Base-by-base conservation (phyloP, 2,797 vertebrate genomes). In the Schizopygopsis pylzovi region DNA sequence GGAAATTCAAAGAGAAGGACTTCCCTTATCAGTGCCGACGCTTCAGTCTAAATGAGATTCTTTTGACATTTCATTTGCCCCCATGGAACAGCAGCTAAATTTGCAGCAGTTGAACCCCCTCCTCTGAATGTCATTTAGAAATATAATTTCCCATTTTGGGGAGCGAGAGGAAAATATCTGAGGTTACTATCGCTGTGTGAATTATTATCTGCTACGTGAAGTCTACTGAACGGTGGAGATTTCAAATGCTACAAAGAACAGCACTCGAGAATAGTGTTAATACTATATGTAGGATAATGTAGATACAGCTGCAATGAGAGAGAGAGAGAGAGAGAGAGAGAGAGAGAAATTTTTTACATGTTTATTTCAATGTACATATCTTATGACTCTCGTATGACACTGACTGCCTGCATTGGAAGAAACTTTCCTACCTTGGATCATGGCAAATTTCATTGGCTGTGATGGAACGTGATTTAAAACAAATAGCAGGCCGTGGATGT, bases 11-110 rank as follows among this genome's bases (percentile, higher is more conserved):
- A 88, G 67, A 86, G 85, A 92, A 93, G 87, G 91, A 67, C 87
- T 92, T 90, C 90, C 90, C 91, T 95, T 93, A 94, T 94, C 93
- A 93, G 93, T 91, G 87, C 87, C 91, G 91, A 90, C 89, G 89
- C 91, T 92, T 92, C 86, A 89, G 89, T 89, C 87, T 88, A 87
- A 93, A 91, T 93, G 88, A 82, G 88, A 93, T 88, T 90, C 89
- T 88, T 92, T 85, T 92, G 92, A 92, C 92, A 92, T 93, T 92
- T 93, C 56, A 82, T 86, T 77, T 84, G 75, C 88, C 54, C 82
- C 78, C 81, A 63, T 33, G 85, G 90, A 89, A 83, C 83, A 84
- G 71, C 83, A 41, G 68, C 89, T 92, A 85, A 87, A 85, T 88
- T 85, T 86, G 87, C 81, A 59, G 83, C 49, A 73, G 67, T 68